Conservation (phyloP, 2,888 invertebrate species). For the Anoncus sp. region DNA sequence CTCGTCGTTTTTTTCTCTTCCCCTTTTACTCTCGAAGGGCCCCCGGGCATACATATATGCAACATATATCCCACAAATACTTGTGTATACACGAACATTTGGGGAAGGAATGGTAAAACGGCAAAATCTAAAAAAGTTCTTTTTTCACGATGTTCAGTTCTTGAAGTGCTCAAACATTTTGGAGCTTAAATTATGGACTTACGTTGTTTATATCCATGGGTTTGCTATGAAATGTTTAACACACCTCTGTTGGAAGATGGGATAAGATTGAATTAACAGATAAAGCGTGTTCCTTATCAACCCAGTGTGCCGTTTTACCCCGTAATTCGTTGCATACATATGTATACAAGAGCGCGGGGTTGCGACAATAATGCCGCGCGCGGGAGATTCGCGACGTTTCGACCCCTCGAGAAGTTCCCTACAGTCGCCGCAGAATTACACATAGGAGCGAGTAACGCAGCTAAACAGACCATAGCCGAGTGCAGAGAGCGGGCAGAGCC, state of each 20-base stretch:
- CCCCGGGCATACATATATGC: slow-evolving; percentile 9
- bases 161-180: no score
- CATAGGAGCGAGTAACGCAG: slow-evolving; percentile 17
- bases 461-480: slow-evolving; percentile 28
- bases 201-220: not conserved
- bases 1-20: slow-evolving; percentile 31
- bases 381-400: slow-evolving; percentile 45
- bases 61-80: not conserved
- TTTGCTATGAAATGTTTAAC: no score
- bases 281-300: not conserved
- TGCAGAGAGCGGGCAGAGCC: slow-evolving; percentile 36
- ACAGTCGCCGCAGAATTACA: not conserved
- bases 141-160: not conserved
- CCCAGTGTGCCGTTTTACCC: not conserved
- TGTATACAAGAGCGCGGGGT: slow-evolving; percentile 39
- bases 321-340: not conserved
- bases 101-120: no score
- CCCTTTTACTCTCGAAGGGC: slow-evolving; percentile 36
- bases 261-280: not conserved
- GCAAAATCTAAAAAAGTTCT: not conserved
- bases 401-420: slow-evolving; percentile 47
- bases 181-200: not conserved
- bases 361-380: slow-evolving; percentile 44
- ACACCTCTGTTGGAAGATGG: no score
- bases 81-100: not conserved